Conservation (phyloP, 35 echinoderm and acorn worm species). For the Amphiura filiformis region DNA sequence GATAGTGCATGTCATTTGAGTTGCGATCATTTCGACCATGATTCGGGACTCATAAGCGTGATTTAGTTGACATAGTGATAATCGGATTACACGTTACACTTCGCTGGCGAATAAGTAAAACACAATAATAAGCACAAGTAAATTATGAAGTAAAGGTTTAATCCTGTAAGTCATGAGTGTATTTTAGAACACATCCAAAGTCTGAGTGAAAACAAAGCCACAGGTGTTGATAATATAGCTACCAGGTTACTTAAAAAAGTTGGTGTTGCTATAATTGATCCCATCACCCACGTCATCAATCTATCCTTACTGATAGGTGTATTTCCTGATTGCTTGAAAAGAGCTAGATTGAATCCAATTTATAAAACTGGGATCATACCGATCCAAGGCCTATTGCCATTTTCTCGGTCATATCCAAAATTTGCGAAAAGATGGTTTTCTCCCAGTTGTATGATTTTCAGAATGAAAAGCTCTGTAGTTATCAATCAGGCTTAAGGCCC, state of each 20-base stretch:
- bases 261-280: background rate
- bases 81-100: too few relatives aligned
- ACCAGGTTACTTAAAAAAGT: background rate
- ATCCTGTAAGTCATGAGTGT: background rate
- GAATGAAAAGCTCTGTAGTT: background rate
- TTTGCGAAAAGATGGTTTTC: background rate
- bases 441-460: background rate
- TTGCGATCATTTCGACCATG: too few relatives aligned
- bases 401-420: background rate
- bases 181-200: background rate
- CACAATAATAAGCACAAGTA: too few relatives aligned
- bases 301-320: background rate
- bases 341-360: background rate
- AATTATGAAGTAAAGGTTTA: background rate
- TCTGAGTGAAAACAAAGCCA: background rate
- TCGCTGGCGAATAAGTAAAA: too few relatives aligned
- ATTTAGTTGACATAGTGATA: too few relatives aligned
- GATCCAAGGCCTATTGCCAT: slow-evolving; percentile 7
- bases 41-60: too few relatives aligned
- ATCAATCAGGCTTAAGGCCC: background rate
- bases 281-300: slow-evolving; percentile 1
- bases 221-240: background rate
- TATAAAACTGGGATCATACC: background rate
- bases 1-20: too few relatives aligned
- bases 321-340: background rate